phyloP scores from a whole-genome alignment of 2,113 vertebrate species.

The Mustela lutreola region DNA sequence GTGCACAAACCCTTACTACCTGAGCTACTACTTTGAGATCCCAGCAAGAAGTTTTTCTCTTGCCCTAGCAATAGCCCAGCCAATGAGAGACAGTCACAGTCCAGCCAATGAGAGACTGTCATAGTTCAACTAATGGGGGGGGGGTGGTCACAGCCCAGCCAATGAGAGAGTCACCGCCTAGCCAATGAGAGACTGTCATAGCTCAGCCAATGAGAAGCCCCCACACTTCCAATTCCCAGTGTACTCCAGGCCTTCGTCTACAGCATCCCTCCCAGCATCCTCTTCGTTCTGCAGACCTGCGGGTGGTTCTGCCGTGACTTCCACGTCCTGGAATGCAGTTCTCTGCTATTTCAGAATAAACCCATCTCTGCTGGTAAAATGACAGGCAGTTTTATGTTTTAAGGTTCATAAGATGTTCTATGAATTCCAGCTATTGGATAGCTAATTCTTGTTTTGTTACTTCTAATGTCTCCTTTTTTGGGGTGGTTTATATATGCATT shows the following conservation, averaged over 20 bases:
- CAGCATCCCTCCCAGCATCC: background rate
- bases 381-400: background rate
- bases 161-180: background rate
- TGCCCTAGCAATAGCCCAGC: background rate
- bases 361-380: background rate
- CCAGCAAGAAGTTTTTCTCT: background rate
- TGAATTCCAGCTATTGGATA: background rate
- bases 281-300: background rate
- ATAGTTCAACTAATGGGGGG: background rate
- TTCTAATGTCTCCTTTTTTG: background rate
- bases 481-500: background rate
- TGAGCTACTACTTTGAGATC: background rate
- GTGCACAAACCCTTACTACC: background rate
- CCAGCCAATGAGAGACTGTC: background rate
- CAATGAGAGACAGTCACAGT: background rate
- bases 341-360: background rate
- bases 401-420: background rate
- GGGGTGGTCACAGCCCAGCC: background rate
- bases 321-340: accelerated
- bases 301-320: accelerated
- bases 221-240: background rate
- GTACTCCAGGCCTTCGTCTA: background rate
- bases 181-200: background rate
- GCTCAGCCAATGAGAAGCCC: background rate
- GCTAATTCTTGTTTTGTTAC: background rate